These are phyloP conservation scores for Halocaridina rubra DNA, from an alignment of 2,888 invertebrate genomes.

Conservation along the genomic window DNA sequence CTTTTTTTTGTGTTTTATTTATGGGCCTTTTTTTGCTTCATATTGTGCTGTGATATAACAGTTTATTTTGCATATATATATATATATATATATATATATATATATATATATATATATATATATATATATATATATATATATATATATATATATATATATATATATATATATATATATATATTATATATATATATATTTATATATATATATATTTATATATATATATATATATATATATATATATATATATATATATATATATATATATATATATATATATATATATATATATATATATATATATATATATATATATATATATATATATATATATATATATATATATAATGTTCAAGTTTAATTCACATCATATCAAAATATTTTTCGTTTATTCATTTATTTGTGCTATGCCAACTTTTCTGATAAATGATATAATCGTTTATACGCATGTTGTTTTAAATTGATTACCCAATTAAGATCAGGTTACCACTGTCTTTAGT, in stretches of 20 bases:
- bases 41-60: too few relatives aligned
- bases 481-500: too few relatives aligned
- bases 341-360: too few relatives aligned
- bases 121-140: neutral
- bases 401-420: too few relatives aligned
- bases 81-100: slow-evolving; percentile 8
- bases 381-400: too few relatives aligned
- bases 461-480: too few relatives aligned
- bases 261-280: neutral
- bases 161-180: neutral
- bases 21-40: too few relatives aligned
- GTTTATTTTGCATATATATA: neutral
- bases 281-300: neutral
- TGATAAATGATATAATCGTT: too few relatives aligned
- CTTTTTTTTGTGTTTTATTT: neutral
- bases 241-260: neutral
- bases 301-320: neutral
- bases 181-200: neutral
- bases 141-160: slow-evolving; percentile 17
- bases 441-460: too few relatives aligned
- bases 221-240: slow-evolving; percentile 8
- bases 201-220: neutral
- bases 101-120: slow-evolving; percentile 1
- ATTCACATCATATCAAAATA: too few relatives aligned
- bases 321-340: neutral